phyloP scores from a whole-genome alignment of 64 coral and sea anemone species.

The Dendrophyllia cribrosa region DNA sequence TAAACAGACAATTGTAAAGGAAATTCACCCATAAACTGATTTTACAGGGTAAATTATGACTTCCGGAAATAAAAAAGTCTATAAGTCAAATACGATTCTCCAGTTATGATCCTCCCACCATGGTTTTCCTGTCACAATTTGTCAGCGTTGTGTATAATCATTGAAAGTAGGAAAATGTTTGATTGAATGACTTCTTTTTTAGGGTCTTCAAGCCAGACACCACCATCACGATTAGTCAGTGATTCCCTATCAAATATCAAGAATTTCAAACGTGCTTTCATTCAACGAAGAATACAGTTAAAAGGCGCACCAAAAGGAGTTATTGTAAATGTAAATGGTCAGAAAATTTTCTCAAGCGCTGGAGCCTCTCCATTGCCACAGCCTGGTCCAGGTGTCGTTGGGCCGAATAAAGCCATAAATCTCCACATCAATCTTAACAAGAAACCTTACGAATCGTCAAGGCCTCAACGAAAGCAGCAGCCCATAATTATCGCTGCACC shows the following conservation, averaged over 20 bases:
- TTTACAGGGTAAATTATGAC: no score
- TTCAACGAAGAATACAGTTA: background rate
- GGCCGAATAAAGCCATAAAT: background rate
- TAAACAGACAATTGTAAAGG: no score
- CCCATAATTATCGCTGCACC: background rate
- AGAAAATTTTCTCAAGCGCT: background rate
- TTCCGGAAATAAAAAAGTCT: no score
- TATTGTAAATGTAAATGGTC: constrained; percentile 33
- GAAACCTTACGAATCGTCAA: constrained; percentile 1
- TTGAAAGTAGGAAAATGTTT: background rate
- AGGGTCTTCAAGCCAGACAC: background rate
- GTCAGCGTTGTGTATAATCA: no score
- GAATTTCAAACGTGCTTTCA: constrained; percentile 1
- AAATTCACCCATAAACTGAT: no score
- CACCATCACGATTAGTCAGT: background rate
- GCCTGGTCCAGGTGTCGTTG: background rate
- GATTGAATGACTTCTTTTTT: background rate
- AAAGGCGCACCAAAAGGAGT: constrained; percentile 31
- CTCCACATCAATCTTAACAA: background rate
- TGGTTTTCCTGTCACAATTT: no score
- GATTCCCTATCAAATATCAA: background rate
- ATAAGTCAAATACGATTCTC: no score
- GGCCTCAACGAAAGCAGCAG: constrained; percentile 34
- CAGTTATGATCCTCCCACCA: no score
- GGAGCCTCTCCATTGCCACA: background rate